Percentiles rank a stretch among this genome's conserved stretches.
Conservation (phyloP, 2,113 vertebrate species). For the Myrmecobius fasciatus region DNA sequence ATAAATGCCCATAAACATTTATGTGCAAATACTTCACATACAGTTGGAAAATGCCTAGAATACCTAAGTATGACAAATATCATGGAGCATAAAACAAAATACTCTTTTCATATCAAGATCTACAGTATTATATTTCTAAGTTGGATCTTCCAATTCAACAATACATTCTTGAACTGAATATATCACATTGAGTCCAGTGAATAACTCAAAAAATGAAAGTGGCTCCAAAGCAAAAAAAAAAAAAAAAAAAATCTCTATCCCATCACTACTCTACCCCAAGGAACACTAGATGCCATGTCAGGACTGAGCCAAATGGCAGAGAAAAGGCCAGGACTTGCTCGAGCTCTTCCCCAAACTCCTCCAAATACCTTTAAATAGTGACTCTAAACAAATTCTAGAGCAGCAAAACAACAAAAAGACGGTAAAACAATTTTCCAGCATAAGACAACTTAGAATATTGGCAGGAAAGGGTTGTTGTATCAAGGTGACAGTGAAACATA, state of each 20-base stretch:
- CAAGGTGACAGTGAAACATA: too few relatives aligned
- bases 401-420: too few relatives aligned
- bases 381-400: too few relatives aligned
- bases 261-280: too few relatives aligned
- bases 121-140: constrained; percentile 51
- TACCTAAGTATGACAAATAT: constrained; percentile 70
- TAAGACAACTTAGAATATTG: too few relatives aligned
- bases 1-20: background rate
- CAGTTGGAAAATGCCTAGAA: constrained; percentile 67
- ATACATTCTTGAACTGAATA: constrained; percentile 66
- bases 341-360: too few relatives aligned
- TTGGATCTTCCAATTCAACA: constrained; percentile 61
- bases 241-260: background rate
- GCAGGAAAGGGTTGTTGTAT: too few relatives aligned
- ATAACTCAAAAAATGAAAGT: constrained; percentile 30
- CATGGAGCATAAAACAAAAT: constrained; percentile 59
- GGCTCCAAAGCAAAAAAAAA: background rate
- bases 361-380: too few relatives aligned
- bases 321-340: too few relatives aligned
- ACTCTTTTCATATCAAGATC: constrained; percentile 62
- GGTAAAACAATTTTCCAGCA: too few relatives aligned
- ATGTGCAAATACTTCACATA: constrained; percentile 39
- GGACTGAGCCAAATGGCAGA: too few relatives aligned
- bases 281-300: background rate
- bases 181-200: constrained; percentile 47